These are phyloP conservation scores for Trichogramma pretiosum DNA, from an alignment of 1,140 invertebrate genomes.

Conservation along the genomic window DNA sequence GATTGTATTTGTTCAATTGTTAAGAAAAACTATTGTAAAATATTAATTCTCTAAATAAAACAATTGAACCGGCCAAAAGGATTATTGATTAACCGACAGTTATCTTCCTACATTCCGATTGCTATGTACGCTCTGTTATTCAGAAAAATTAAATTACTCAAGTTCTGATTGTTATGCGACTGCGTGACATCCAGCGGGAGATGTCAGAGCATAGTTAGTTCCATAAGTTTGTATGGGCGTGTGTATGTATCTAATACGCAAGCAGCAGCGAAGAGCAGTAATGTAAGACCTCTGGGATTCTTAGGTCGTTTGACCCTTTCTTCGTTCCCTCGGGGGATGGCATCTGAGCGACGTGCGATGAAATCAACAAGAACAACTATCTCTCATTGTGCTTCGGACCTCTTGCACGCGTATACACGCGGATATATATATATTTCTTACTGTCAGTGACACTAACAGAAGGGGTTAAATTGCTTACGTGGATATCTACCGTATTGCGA, in stretches of 20 bases:
- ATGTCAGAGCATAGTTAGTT: slow-evolving; percentile 5
- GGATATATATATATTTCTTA: slow-evolving; percentile 21
- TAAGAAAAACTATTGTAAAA: too few species aligned
- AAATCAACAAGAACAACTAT: slow-evolving; percentile 47
- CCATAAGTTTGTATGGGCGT: slow-evolving; percentile 11
- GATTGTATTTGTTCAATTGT: neutral
- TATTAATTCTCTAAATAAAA: too few species aligned
- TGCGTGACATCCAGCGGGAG: too few species aligned
- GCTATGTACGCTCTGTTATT: slow-evolving; percentile 7
- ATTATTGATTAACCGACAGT: too few species aligned
- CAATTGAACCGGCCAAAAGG: too few species aligned
- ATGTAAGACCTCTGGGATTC: slow-evolving; percentile 30
- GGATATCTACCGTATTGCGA: slow-evolving; percentile 12
- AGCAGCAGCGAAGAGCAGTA: too few species aligned
- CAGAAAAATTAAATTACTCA: too few species aligned
- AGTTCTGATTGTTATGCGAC: too few species aligned
- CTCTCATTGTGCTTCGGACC: too few species aligned
- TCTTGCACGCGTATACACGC: too few species aligned
- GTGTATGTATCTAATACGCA: too few species aligned
- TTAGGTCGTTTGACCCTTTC: slow-evolving; percentile 36
- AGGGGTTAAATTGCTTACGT: slow-evolving; percentile 36
- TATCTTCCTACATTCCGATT: neutral
- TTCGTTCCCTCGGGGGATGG: slow-evolving; percentile 34
- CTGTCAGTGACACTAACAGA: slow-evolving; percentile 38
- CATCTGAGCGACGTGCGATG: slow-evolving; percentile 37